Percentiles rank a stretch among this genome's conserved stretches.
phyloP scores from a whole-genome alignment of 2,888 invertebrate genomes.

The Hymenopus coronatus region DNA sequence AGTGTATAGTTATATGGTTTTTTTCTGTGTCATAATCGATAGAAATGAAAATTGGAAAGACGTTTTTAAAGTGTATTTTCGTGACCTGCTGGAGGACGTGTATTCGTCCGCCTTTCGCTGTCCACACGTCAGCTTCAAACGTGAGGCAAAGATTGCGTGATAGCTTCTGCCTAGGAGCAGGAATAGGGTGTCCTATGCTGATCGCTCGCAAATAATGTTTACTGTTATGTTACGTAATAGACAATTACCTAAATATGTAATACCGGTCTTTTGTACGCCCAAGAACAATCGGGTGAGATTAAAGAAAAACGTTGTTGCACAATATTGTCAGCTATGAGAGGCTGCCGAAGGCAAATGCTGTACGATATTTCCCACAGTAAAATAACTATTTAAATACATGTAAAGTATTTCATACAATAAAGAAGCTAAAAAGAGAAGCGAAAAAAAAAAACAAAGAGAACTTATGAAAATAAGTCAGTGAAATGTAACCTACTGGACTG shows the following conservation, averaged over 20 bases:
- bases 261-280: background rate
- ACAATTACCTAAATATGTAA: background rate
- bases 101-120: slow-evolving; percentile 6
- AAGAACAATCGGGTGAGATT: background rate
- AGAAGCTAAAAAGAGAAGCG: no score
- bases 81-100: slow-evolving; percentile 17
- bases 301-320: background rate
- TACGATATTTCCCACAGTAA: background rate
- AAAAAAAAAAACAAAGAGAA: no score
- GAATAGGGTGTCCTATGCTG: background rate
- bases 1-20: background rate
- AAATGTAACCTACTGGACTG: no score
- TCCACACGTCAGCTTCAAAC: background rate
- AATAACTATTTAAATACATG: background rate
- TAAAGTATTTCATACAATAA: no score
- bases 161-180: background rate
- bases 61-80: background rate
- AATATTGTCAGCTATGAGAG: background rate
- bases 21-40: slow-evolving; percentile 13
- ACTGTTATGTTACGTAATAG: background rate
- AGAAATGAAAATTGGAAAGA: background rate
- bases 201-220: background rate
- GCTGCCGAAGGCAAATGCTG: no score
- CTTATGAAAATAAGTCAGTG: no score
- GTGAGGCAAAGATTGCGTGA: background rate